phyloP scores from a whole-genome alignment of 2,113 vertebrate genomes.

The Anas platyrhynchos region DNA sequence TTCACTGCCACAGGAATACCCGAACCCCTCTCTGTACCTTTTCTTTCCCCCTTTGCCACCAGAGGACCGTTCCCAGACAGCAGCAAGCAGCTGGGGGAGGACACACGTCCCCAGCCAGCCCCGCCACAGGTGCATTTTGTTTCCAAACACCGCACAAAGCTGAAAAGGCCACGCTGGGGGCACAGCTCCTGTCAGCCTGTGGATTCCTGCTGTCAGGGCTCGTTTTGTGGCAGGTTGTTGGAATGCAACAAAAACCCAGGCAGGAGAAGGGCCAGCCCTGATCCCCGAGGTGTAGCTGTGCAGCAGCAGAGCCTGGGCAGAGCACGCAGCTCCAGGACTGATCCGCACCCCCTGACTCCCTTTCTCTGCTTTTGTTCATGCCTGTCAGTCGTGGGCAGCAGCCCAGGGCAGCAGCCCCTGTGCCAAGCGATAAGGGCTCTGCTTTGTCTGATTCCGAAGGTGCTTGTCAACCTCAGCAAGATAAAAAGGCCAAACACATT shows the following conservation, averaged over 20 bases:
- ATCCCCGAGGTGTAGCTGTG: background rate
- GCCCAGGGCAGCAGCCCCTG: slow-evolving; percentile 14
- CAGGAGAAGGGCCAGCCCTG: background rate
- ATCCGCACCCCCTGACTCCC: background rate
- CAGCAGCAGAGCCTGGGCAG: background rate
- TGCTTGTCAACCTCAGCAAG: background rate
- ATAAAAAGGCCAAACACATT: slow-evolving; percentile 57
- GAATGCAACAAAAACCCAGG: background rate
- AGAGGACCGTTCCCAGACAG: background rate
- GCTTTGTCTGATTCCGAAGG: slow-evolving; percentile 57
- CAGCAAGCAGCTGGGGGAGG: background rate
- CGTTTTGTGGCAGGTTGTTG: background rate
- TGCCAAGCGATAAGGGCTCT: background rate
- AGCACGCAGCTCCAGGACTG: background rate
- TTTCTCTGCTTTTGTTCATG: background rate
- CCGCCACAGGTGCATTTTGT: background rate
- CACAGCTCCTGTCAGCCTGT: background rate
- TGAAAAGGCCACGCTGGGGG: background rate
- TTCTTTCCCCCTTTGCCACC: background rate
- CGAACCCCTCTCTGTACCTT: accelerated
- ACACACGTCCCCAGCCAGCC: background rate
- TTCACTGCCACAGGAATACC: background rate
- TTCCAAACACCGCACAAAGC: accelerated
- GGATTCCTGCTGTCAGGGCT: background rate
- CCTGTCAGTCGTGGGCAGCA: background rate